Percentiles rank a stretch among this genome's conserved stretches.
These are phyloP conservation scores for Lydus trimaculatus DNA, from an alignment of 2,888 invertebrate genomes.

Conservation along the genomic window DNA sequence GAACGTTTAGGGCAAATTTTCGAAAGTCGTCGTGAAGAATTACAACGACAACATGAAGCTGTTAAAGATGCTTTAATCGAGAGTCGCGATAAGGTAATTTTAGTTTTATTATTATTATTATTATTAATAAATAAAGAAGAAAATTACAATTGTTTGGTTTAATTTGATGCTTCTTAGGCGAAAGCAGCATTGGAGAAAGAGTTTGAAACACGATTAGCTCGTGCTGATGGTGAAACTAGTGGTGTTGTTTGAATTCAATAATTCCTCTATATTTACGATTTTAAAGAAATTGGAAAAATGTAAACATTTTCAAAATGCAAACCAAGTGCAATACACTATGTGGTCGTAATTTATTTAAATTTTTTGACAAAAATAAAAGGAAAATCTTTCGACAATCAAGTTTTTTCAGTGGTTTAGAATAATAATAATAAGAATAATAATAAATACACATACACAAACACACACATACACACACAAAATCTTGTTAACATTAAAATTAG, in stretches of 20 bases:
- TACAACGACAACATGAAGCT: slow-evolving; percentile 80
- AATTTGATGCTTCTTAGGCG: slow-evolving; percentile 47
- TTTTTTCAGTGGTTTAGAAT: slow-evolving; percentile 29
- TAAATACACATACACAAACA: background rate
- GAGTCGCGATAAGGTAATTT: slow-evolving; percentile 72
- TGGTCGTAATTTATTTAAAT: slow-evolving; percentile 35
- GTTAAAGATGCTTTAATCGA: slow-evolving; percentile 74
- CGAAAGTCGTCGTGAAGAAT: slow-evolving; percentile 76
- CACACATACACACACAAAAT: slow-evolving; percentile 33
- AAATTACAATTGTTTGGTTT: background rate
- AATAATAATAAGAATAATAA: background rate
- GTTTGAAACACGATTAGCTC: slow-evolving; percentile 57
- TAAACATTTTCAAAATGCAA: slow-evolving; percentile 17
- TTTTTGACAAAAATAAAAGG: slow-evolving; percentile 35
- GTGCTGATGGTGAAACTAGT: slow-evolving; percentile 55
- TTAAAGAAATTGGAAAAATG: background rate
- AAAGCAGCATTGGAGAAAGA: slow-evolving; percentile 57
- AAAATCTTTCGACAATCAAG: slow-evolving; percentile 42
- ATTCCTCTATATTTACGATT: background rate
- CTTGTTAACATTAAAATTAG: slow-evolving; percentile 41
- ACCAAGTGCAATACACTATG: slow-evolving; percentile 36
- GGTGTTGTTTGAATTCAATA: slow-evolving; percentile 35
- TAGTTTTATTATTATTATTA: background rate
- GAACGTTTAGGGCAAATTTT: slow-evolving; percentile 80
- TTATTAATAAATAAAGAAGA: background rate